Evolutionary conservation across 2,888 invertebrate species (phyloP), one percentile per base, ranked within the genome.

Genomic region (Hedychridium roseum): DNA sequence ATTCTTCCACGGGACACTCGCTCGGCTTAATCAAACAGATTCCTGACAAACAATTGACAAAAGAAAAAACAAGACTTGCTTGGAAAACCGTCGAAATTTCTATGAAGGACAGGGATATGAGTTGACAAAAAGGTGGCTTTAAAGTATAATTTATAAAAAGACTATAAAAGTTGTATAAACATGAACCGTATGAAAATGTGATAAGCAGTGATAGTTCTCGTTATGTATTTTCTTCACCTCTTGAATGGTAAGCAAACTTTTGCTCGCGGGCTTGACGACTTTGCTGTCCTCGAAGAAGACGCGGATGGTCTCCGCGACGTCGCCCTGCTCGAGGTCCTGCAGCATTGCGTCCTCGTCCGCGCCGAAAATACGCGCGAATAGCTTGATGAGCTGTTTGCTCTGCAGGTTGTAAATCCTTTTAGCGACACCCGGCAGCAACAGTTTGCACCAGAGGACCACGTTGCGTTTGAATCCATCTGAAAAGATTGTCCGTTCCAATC

Each of bases 351-450:
- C 87, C 52, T 87, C 88, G 76, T 88, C 86, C 0, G 83, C 83
- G 2, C 82, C 79, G 60, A 96, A 90, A 50, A 96, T 86, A 79
- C 86, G 85, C 34, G 93, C 88, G 75, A 94, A 96, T 32, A 95
- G 79, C 79, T 97, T 96, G 0, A 94, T 82, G 42, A 97, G 82
- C 71, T 95, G 94, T 76, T 94, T 95, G 73, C 90, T 94, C 81
- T 94, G 93, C 37, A 97, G 81, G 81, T 97, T 96, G 75, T 96
- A 97, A 21, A 95, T 87, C 51, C 92, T 82, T 76, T 94, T 93
- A 9, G 87, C 84, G 17, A 89, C 89, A 35, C 88, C 89, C 0
- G 96, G 97, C 39, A 97, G 80, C 15, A 97, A 79, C 57, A 95
- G 79, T 67, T 89, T 89, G 73, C 93, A 86, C 91, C 94, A 90